Evolutionary conservation across 2,797 vertebrate genomes (phyloP), one percentile per base, ranked within the genome.

Genomic region (Enteromius mattozi): DNA sequence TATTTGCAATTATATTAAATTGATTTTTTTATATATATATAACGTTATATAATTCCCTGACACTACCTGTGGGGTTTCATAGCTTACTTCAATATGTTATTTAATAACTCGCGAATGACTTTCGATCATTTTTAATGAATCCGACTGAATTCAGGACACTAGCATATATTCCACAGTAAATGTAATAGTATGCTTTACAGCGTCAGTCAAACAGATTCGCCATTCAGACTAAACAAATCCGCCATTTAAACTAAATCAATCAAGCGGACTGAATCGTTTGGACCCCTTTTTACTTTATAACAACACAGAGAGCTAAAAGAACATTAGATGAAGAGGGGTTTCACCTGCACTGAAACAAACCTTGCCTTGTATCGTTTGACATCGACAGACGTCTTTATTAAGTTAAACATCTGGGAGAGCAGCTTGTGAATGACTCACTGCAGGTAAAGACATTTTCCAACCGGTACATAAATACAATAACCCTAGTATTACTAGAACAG

Each of bases 391-490:
- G 6, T 61, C 42, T 79, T 79, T 63, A 78, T 63, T 76, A 71
- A 35, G 72, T 76, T 56, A 33, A 33, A 76, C 49, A 76, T 51
- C 49, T 56, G 17, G 9, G 51, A 10, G 27, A 75, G 45, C 45
- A 75, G 27, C 47, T 54, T 75, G 70, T 49, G 70, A 74, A 74
- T 47, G 24, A 33, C 45, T 74, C 51, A 37, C 75, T 63, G 24
- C n/a, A 61, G 76, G 56, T 63, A 47, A 49, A 78, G 5, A 33
- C 59, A 30, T 59, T 42, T 49, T 65, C 12, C 37, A 49, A 7
- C 70, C 3, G 0, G 24, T 17, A 65, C 61, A 65, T 30, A 30
- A 63, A 65, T 65, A 65, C 27, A 33, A 65, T 65, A 33, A 17
- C 16, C 61, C 27, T 3, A 16, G 14, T 68, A 37, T 17, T 69